phyloP scores from a whole-genome alignment of 1,140 invertebrate species.

The Lerema accius region DNA sequence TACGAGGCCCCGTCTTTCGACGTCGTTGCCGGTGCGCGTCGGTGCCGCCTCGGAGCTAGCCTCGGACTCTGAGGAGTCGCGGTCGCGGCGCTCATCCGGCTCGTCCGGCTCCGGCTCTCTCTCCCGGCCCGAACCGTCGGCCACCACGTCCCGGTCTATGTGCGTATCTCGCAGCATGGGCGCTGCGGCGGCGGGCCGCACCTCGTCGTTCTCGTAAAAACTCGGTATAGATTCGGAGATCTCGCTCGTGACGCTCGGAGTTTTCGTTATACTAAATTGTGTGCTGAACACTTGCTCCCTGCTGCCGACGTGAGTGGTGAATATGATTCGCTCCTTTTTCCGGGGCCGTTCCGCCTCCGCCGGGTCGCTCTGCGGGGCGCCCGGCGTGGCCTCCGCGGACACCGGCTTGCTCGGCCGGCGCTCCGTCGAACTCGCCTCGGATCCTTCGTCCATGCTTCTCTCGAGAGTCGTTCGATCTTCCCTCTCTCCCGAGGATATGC shows the following conservation, averaged over 20 bases:
- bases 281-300: conserved; percentile 74
- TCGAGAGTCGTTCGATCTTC: conserved; percentile 23
- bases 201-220: conserved; percentile 58
- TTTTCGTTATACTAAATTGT: conserved; percentile 76
- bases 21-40: conserved; percentile 70
- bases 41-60: conserved; percentile 85
- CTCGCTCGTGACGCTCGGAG: conserved; percentile 72
- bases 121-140: background rate
- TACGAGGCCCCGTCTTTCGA: conserved; percentile 89
- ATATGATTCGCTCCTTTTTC: conserved; percentile 61
- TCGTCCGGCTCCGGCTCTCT: conserved; percentile 57
- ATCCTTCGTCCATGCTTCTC: conserved; percentile 9
- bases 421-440: conserved; percentile 9
- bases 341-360: conserved; percentile 34
- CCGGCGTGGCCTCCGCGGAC: background rate
- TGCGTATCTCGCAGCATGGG: conserved; percentile 15
- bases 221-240: conserved; percentile 68
- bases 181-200: background rate
- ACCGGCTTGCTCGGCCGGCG: background rate
- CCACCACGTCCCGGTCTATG: conserved; percentile 18
- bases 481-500: conserved; percentile 16
- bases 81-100: conserved; percentile 50
- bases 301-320: conserved; percentile 72
- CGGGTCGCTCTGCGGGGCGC: conserved; percentile 4
- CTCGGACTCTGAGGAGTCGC: conserved; percentile 91